phyloP scores from a whole-genome alignment of 2,888 invertebrate genomes.

The Amiota mariae region DNA sequence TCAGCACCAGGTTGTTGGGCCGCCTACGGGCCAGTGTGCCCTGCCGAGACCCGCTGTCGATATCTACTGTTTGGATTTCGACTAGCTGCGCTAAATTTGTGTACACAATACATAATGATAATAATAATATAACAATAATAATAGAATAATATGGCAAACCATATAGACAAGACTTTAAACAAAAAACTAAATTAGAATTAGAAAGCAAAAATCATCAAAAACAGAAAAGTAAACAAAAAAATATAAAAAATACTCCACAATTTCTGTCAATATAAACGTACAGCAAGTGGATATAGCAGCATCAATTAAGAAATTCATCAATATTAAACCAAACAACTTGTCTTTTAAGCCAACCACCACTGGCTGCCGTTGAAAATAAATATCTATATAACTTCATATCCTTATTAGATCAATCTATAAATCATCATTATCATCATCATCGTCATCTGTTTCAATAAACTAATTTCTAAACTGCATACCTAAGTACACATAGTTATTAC shows the following conservation, averaged over 20 bases:
- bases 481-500: neutral
- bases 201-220: slow-evolving; percentile 9
- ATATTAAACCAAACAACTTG: no score
- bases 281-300: no score
- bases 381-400: no score
- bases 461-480: slow-evolving; percentile 13
- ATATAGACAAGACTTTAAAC: neutral
- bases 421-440: no score
- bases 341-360: no score
- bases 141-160: slow-evolving; percentile 27
- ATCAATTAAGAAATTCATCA: no score
- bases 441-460: slow-evolving; percentile 3
- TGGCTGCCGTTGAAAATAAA: no score
- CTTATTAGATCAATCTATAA: no score
- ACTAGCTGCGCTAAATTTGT: slow-evolving; percentile 68
- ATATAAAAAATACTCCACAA: no score
- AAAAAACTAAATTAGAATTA: slow-evolving; percentile 18
- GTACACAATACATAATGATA: slow-evolving; percentile 46
- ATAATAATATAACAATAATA: slow-evolving; percentile 27
- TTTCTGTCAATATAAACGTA: no score
- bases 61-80: slow-evolving; percentile 67
- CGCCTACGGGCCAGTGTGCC: slow-evolving; percentile 53
- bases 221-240: no score
- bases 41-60: slow-evolving; percentile 59
- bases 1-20: slow-evolving; percentile 28